These are phyloP conservation scores for Sus cebifrons DNA, from an alignment of 2,797 vertebrate genomes.

Conservation along the genomic window DNA sequence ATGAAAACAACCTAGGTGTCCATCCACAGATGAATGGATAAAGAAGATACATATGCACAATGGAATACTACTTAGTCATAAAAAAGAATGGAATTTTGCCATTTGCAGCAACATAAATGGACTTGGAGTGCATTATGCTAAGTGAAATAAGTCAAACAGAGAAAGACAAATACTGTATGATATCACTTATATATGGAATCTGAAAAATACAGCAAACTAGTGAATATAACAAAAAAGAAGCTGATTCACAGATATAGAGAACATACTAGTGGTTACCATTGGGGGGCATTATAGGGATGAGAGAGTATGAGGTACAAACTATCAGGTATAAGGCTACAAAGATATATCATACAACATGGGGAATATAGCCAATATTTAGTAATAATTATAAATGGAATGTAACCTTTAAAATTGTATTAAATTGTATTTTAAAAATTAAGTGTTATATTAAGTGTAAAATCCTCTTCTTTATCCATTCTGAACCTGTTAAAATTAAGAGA, in stretches of 20 bases:
- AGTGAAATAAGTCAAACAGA: not conserved
- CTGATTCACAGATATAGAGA: not conserved
- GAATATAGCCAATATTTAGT: not conserved
- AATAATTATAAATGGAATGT: not conserved
- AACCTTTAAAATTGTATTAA: not conserved
- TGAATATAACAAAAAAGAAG: not conserved
- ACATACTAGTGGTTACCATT: not conserved
- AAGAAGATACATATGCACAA: too few relatives aligned
- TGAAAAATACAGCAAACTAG: not conserved
- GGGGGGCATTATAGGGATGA: not conserved
- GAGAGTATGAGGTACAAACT: not conserved
- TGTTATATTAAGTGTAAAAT: not conserved
- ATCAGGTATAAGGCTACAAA: not conserved
- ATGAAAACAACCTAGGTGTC: not conserved
- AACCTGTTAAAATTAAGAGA: slow-evolving; percentile 24
- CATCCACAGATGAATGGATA: not conserved
- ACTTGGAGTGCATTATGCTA: not conserved
- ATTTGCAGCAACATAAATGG: not conserved
- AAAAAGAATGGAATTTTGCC: not conserved
- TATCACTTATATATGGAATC: not conserved
- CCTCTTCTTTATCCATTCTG: slow-evolving; percentile 16
- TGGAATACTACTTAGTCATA: not conserved
- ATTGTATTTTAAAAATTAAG: not conserved
- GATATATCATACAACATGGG: not conserved
- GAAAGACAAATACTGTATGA: not conserved